Base-by-base conservation (phyloP, 2,113 vertebrate genomes). In the Nansenia antarctica region DNA sequence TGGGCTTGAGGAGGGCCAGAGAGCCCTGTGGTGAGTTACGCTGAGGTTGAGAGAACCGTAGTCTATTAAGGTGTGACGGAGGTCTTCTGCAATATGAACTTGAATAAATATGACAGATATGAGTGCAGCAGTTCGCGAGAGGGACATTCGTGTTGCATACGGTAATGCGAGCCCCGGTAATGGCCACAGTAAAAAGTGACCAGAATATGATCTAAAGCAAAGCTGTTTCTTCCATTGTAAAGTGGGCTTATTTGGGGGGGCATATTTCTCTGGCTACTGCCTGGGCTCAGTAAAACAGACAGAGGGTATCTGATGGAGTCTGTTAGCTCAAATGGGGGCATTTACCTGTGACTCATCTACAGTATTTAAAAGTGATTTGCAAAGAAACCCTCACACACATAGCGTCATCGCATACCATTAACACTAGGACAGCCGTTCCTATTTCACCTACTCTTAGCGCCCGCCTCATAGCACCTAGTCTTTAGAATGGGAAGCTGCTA, bases 351-450 rank as follows among this genome's bases (percentile, higher is more conserved):
- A 82, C 85, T 73, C 84, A 78, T 82, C 86, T 79, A 84, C 82
- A 80, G 87, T 85, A 83, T 89, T 89, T 88, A 86, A 89, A 85
- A 3, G 85, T 89, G 87, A 90, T 88, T 89, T 88, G 89, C 85
- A 87, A 49, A 73, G 22, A 29, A 14, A 69, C 62, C 67, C 74
- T 67, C 37, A 74, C 45, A 31, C 80, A 85, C 88, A 78, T 84
- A 87, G 83, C 86, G 85, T 86, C 79, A 87, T 89, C 85, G n/a
- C n/a, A n/a, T n/a, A n/a, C n/a, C n/a, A n/a, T n/a, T n/a, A n/a
- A n/a, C n/a, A n/a, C n/a, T n/a, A n/a, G n/a, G n/a, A n/a, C n/a
- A n/a, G n/a, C n/a, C n/a, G n/a, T n/a, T n/a, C n/a, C n/a, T n/a
- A n/a, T n/a, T n/a, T n/a, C n/a, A n/a, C n/a, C n/a, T n/a, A n/a